Conservation (phyloP, 2,888 invertebrate genomes). For the Megastigmus dorsalis region DNA sequence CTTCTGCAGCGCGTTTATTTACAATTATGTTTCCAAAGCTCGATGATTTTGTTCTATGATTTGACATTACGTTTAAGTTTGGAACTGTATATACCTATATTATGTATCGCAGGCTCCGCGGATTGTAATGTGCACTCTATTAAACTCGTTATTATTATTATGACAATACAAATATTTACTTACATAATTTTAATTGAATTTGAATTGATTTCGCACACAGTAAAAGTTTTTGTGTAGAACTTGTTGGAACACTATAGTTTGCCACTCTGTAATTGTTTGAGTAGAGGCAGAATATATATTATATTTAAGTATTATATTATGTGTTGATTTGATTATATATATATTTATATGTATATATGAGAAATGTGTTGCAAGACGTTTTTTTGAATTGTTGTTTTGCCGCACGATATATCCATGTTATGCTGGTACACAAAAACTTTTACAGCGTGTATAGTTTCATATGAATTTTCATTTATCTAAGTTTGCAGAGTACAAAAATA, state of each 20-base stretch:
- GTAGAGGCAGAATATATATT: no score
- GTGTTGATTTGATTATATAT: background rate
- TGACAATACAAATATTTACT: constrained; percentile 21
- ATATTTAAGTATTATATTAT: no score
- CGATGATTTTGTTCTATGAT: no score
- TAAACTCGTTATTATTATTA: constrained; percentile 17
- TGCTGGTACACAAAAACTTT: constrained; percentile 34
- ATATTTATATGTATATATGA: background rate
- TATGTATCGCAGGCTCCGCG: no score
- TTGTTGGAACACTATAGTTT: background rate
- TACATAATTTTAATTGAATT: constrained; percentile 33
- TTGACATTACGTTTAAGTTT: no score
- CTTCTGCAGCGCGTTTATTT: no score
- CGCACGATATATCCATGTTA: no score
- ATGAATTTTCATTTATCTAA: constrained; percentile 29
- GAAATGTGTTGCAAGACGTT: no score
- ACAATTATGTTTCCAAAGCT: no score
- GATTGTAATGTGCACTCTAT: constrained; percentile 18
- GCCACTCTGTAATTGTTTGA: background rate
- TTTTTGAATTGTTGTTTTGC: no score
- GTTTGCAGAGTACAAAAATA: constrained; percentile 41
- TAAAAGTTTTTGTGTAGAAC: constrained; percentile 39
- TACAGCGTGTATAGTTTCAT: constrained; percentile 5
- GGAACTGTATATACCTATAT: no score
- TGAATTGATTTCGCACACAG: constrained; percentile 20